Evolutionary conservation across 2,113 vertebrate species (phyloP).

Genomic region (Pardalotus punctatus): DNA sequence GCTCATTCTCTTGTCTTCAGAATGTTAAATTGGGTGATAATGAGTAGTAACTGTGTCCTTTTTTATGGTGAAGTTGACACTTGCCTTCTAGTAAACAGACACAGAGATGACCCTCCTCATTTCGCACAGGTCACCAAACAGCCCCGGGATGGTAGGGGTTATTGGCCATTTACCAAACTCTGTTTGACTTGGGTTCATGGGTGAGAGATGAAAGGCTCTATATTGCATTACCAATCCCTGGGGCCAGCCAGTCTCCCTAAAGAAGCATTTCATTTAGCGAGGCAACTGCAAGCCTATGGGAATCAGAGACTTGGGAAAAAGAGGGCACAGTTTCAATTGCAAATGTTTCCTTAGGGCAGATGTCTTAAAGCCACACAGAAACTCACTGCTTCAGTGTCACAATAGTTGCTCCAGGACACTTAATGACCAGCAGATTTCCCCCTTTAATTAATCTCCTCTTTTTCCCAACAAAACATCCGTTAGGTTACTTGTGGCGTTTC

Average conservation of each 20-base stretch:
- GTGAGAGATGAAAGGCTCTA: slow-evolving; percentile 45
- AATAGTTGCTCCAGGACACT: background rate
- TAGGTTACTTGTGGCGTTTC: background rate
- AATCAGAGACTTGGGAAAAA: background rate
- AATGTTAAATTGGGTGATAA: slow-evolving; percentile 51
- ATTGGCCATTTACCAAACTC: slow-evolving; percentile 53
- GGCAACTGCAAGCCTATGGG: background rate
- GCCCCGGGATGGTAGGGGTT: slow-evolving; percentile 31
- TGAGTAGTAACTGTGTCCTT: background rate
- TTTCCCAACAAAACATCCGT: background rate
- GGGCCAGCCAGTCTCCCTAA: background rate
- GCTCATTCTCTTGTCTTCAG: slow-evolving; percentile 18
- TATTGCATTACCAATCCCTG: slow-evolving; percentile 16
- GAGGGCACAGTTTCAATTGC: background rate
- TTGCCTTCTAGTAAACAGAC: slow-evolving; percentile 52
- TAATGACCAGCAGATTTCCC: background rate
- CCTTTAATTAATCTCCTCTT: background rate
- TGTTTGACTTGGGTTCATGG: slow-evolving; percentile 59
- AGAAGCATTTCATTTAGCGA: slow-evolving; percentile 22
- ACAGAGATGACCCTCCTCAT: slow-evolving; percentile 46
- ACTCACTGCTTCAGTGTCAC: background rate
- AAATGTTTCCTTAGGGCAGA: slow-evolving; percentile 15
- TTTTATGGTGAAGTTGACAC: slow-evolving; percentile 45
- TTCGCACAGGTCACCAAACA: slow-evolving; percentile 48
- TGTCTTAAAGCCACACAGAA: slow-evolving; percentile 4